Percentiles rank a stretch among this genome's conserved stretches.
Evolutionary conservation across 1,140 invertebrate species (phyloP).

Genomic region (Tetraneura akinire): DNA sequence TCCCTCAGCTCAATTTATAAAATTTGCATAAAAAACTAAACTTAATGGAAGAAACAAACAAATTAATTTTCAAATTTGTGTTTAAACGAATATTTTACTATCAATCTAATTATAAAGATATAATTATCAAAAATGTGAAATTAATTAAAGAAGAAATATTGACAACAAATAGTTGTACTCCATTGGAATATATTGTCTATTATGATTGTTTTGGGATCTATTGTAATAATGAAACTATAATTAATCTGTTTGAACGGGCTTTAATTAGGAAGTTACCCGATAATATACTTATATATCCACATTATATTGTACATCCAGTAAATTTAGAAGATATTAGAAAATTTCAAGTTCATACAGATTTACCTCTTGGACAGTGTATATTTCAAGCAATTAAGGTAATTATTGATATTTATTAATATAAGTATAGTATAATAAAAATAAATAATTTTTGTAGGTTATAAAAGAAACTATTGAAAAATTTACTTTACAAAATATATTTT

Average conservation of each 20-base stretch:
- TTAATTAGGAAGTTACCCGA: conserved; percentile 21
- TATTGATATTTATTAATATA: neutral
- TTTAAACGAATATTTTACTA: conserved; percentile 41
- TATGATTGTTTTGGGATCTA: conserved; percentile 4
- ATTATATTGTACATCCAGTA: neutral
- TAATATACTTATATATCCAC: conserved; percentile 29
- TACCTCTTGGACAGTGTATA: conserved; percentile 27
- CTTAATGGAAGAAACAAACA: conserved; percentile 22
- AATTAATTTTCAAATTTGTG: neutral
- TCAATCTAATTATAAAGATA: conserved; percentile 6
- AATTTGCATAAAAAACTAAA: conserved; percentile 39
- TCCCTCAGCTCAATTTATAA: conserved; percentile 15
- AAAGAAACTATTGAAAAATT: conserved; percentile 62
- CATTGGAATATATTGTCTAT: conserved; percentile 14
- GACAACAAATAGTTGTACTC: neutral
- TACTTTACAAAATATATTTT: conserved; percentile 71
- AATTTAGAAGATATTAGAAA: conserved; percentile 32
- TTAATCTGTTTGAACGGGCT: conserved; percentile 15
- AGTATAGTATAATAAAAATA: neutral
- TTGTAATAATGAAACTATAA: conserved; percentile 19
- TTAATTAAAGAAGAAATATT: conserved; percentile 36
- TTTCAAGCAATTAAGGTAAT: neutral
- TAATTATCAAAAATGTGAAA: conserved; percentile 30
- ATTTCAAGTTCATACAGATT: conserved; percentile 20
- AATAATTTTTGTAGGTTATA: conserved; percentile 55